Evolutionary conservation across 1,140 invertebrate species (phyloP).

Genomic region (Ooceraea biroi): DNA sequence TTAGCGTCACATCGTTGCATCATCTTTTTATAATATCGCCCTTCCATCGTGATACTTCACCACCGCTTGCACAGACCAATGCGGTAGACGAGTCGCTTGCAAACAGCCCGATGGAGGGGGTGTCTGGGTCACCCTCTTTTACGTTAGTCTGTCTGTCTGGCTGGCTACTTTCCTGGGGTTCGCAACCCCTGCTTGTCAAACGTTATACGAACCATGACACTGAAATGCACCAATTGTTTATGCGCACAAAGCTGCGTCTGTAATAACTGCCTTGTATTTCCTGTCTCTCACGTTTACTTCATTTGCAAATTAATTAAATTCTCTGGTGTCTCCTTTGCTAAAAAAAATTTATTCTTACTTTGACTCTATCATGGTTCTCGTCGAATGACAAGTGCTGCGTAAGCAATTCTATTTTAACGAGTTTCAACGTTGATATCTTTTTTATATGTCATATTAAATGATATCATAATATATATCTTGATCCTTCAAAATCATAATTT

Average conservation of each 20-base stretch:
- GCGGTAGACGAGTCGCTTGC: slow-evolving; percentile 71
- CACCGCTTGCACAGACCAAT: slow-evolving; percentile 66
- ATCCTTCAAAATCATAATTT: slow-evolving; percentile 39
- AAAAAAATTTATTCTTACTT: neutral
- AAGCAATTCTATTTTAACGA: no score
- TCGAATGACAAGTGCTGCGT: neutral
- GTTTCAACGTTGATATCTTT: neutral
- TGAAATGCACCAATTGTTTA: slow-evolving; percentile 74
- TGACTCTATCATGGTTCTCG: neutral
- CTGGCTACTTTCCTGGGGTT: slow-evolving; percentile 79
- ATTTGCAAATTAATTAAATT: slow-evolving; percentile 24
- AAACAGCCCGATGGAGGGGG: slow-evolving; percentile 80
- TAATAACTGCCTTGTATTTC: slow-evolving; percentile 43
- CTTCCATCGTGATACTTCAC: slow-evolving; percentile 52
- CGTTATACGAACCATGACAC: slow-evolving; percentile 63
- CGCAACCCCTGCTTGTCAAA: slow-evolving; percentile 76
- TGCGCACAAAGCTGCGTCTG: slow-evolving; percentile 37
- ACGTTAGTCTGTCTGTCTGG: slow-evolving; percentile 80
- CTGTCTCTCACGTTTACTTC: slow-evolving; percentile 5
- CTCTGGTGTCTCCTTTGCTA: neutral
- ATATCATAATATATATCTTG: slow-evolving; percentile 11
- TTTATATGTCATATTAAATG: slow-evolving; percentile 23
- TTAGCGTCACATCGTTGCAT: slow-evolving; percentile 33
- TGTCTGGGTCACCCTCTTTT: slow-evolving; percentile 85
- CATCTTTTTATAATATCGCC: slow-evolving; percentile 66